Evolutionary conservation across 1,140 invertebrate genomes (phyloP).

Genomic region (Camponotus pennsylvanicus): DNA sequence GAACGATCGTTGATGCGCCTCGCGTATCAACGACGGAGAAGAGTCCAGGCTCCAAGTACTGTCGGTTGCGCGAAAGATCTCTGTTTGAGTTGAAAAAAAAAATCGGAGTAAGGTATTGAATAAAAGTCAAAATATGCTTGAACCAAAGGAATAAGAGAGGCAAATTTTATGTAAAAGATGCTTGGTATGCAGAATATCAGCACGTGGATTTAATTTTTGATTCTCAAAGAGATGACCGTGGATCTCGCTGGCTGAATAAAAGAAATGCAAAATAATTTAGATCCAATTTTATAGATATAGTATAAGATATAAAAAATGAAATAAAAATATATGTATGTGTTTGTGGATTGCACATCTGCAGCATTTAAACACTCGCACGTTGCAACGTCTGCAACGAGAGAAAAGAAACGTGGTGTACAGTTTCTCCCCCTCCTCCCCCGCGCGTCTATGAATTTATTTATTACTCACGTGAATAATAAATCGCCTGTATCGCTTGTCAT

Average conservation of each 20-base stretch:
- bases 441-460: slow-evolving; percentile 46
- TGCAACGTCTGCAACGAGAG: not conserved
- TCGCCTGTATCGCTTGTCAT: not conserved
- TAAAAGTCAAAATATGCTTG: too few species aligned
- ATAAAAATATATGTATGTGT: not conserved
- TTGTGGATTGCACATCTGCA: slow-evolving; percentile 1
- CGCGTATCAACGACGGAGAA: not conserved
- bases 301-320: not conserved
- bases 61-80: not conserved
- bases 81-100: not conserved
- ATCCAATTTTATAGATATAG: not conserved
- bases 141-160: too few species aligned
- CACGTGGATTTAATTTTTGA: too few species aligned
- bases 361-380: not conserved
- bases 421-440: not conserved
- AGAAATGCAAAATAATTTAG: not conserved
- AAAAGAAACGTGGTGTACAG: slow-evolving; percentile 19
- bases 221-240: too few species aligned
- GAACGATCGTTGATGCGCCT: not conserved
- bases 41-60: not conserved
- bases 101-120: too few species aligned
- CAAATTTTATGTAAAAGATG: too few species aligned
- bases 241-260: not conserved
- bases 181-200: too few species aligned
- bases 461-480: slow-evolving; percentile 21